Evolutionary conservation across 2,113 vertebrate species (phyloP), one percentile per base, ranked within the genome.

Genomic region (Pygoscelis antarcticus): DNA sequence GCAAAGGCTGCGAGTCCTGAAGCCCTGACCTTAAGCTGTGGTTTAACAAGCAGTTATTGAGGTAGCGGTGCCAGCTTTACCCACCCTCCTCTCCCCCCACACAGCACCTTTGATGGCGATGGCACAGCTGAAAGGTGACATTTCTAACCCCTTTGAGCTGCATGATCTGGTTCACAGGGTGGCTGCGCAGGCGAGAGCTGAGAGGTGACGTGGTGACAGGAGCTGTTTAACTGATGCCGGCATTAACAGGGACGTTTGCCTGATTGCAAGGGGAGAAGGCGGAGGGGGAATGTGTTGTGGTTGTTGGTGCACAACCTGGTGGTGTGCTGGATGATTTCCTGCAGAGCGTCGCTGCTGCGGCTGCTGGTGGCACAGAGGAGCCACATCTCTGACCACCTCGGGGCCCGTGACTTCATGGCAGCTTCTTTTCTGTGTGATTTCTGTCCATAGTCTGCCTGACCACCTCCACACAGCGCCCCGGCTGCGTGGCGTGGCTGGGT

Each of bases 61-160:
- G 70, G 92, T 22, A 27, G 65, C 4, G 0, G 78, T 94, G 90
- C 94, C 94, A 92, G 62, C 75, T 66, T 77, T 83, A 64, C 83
- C 65, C 82, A 44, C 62, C 75, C 5, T 5, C 47, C 22, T 34
- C 54, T 10, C 8, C 51, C 22, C 77, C 19, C 47, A 5, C n/a
- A 2, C 87, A 60, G 60, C 60, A 32, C 84, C 92, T 93, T 22
- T 82, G 90, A 9, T 75, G 92, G 60, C 4, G 16, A 19, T 93
- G 90, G 77, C 84, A 93, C 81, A 13, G 86, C 89, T 76, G 80
- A 75, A 62, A 78, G 80, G 91, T 93, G 95, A 89, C 89, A 77
- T 93, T 95, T 90, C 87, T 27, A 68, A 78, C 69, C 85, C 57
- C 2, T 1, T 6, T 25, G 38, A 85, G 70, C 93, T 71, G 90